phyloP scores from a whole-genome alignment of 1,140 invertebrate genomes.

The Ruditapes philippinarum region DNA sequence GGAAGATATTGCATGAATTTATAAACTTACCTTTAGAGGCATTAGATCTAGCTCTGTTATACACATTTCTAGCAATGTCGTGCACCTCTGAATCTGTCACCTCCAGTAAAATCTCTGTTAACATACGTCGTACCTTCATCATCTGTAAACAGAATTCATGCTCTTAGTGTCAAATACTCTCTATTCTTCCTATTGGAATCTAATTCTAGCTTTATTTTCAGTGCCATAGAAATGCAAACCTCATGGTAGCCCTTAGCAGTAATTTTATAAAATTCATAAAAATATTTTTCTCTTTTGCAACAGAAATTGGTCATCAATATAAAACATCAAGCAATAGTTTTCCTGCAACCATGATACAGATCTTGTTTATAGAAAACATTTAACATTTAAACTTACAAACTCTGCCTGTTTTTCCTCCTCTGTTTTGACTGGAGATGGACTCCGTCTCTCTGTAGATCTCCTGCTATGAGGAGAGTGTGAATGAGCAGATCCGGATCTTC shows the following conservation, averaged over 20 bases:
- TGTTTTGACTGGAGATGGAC: constrained; percentile 83
- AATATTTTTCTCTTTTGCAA: no score
- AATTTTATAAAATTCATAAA: no score
- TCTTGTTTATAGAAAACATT: no score
- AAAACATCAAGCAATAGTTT: no score
- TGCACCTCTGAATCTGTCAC: constrained; percentile 96
- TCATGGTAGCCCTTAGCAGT: no score
- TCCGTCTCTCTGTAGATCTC: constrained; percentile 69
- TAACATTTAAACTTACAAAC: constrained; percentile 74
- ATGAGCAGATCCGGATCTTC: neutral
- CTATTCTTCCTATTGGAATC: no score
- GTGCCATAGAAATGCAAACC: no score
- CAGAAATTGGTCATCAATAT: no score
- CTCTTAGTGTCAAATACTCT: no score
- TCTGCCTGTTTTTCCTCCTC: constrained; percentile 86
- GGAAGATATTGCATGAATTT: neutral
- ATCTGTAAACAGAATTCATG: no score
- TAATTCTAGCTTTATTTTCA: no score
- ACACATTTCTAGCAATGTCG: constrained; percentile 92
- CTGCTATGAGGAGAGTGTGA: constrained; percentile 20
- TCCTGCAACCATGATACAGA: no score
- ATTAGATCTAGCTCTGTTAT: constrained; percentile 88
- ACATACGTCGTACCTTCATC: constrained; percentile 93
- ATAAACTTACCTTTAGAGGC: constrained; percentile 89
- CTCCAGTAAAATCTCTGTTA: constrained; percentile 97